Base-by-base conservation (phyloP, 2,797 vertebrate genomes). In the Lates japonicus region DNA sequence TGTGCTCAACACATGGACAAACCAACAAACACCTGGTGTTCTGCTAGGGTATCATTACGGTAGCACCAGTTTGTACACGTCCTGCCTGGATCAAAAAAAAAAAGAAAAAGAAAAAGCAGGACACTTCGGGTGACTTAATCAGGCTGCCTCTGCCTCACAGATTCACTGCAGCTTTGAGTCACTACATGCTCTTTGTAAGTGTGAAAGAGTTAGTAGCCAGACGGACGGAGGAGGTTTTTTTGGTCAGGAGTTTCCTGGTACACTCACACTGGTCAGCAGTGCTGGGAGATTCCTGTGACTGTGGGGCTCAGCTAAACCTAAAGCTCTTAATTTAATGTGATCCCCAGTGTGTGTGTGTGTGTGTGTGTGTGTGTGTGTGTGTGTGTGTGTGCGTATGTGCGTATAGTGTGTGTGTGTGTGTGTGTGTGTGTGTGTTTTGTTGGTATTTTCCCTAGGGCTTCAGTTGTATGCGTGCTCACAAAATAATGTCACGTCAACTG, bases 261-360 rank as follows among this genome's bases (percentile, higher is more conserved):
- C n/a, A 9, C 62, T 85, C 77, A 68, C 71, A 72, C 71, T 73
- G 81, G 88, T 90, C 87, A 89, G 82, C 89, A 79, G 78, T 29
- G 64, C 63, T 59, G 54, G 51, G 54, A 73, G 73, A 78, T 65
- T 82, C 84, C 74, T 84, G 76, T 80, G 82, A 79, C 86, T 90
- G 85, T 39, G n/a, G 86, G 86, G 78, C 68, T 84, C 60, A 44
- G 78, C 84, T 81, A 82, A 82, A 90, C 78, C 80, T 69, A 80
- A 83, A 88, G 75, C 81, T 89, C 87, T 80, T 93, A 85, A 93
- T 93, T 89, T 88, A 78, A 82, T 79, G 74, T 87, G 88, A 90
- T 91, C 71, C 59, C 42, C 17, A 3, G 70, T 80, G 80, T 74
- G 84, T 57, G 64, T 78, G 61, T 62, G 37, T 72, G 46, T 29